A percentile compares a stretch with the other conserved stretches of the same genome.
phyloP scores from a whole-genome alignment of 1,140 invertebrate species.

The Cecropterus lyciades region DNA sequence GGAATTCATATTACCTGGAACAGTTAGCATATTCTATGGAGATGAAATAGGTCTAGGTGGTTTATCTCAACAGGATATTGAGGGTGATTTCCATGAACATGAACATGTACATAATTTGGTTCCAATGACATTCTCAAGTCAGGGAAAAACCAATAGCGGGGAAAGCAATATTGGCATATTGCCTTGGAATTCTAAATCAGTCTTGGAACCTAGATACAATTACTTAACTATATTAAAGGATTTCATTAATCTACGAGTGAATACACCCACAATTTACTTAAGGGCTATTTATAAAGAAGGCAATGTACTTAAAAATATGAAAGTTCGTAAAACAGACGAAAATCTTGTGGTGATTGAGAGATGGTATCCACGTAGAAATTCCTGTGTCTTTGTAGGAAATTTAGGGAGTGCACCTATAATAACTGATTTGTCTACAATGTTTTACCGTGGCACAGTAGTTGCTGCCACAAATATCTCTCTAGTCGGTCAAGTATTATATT shows the following conservation, averaged over 20 bases:
- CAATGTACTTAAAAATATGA: constrained; percentile 86
- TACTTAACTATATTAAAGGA: constrained; percentile 81
- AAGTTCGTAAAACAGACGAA: constrained; percentile 86
- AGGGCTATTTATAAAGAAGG: constrained; percentile 87
- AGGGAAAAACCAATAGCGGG: constrained; percentile 52
- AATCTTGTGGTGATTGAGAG: constrained; percentile 89
- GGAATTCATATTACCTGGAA: constrained; percentile 91
- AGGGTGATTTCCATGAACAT: constrained; percentile 86
- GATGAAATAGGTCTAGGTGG: constrained; percentile 89
- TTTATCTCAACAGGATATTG: constrained; percentile 73
- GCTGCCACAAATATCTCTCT: constrained; percentile 85
- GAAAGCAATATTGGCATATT: constrained; percentile 80
- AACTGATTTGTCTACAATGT: constrained; percentile 89
- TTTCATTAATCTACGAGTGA: constrained; percentile 85
- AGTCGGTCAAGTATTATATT: constrained; percentile 86
- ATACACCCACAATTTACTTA: constrained; percentile 88
- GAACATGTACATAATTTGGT: constrained; percentile 87
- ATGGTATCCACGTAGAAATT: constrained; percentile 90
- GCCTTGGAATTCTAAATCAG: constrained; percentile 85
- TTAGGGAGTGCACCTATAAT: constrained; percentile 85
- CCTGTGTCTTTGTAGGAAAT: constrained; percentile 90
- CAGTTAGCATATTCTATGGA: constrained; percentile 92
- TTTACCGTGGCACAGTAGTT: constrained; percentile 90
- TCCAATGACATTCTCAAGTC: constrained; percentile 86
- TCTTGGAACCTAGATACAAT: constrained; percentile 73